phyloP scores from a whole-genome alignment of 2,113 vertebrate species.

The Nerophis ophidion region DNA sequence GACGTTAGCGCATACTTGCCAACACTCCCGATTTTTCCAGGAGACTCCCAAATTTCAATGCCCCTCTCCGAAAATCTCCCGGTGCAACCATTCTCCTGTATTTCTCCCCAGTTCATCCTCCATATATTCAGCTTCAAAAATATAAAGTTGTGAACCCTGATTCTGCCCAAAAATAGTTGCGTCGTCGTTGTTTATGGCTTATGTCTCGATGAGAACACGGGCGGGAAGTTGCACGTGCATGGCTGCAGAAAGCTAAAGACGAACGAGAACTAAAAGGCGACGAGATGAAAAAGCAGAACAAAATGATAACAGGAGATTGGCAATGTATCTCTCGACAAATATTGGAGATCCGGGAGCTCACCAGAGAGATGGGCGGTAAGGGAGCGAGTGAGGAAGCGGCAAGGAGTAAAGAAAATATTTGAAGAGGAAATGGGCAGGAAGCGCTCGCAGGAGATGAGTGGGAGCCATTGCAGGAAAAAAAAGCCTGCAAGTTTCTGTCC shows the following conservation, averaged over 20 bases:
- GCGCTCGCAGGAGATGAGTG: constrained; percentile 39
- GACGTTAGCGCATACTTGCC: too few species aligned
- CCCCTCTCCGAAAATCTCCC: too few species aligned
- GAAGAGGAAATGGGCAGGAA: constrained; percentile 32
- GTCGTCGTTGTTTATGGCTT: too few species aligned
- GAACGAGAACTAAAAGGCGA: background rate
- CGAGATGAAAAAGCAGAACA: background rate
- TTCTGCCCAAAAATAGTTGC: too few species aligned
- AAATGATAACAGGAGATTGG: constrained; percentile 37
- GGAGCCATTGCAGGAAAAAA: constrained; percentile 41
- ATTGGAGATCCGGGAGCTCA: constrained; percentile 48
- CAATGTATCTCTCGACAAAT: constrained; percentile 43
- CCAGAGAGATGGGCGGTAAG: constrained; percentile 30
- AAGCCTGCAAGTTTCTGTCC: constrained; percentile 22
- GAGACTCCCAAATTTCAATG: too few species aligned
- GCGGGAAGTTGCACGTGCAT: too few species aligned
- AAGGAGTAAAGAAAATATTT: constrained; percentile 38
- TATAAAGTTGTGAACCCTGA: too few species aligned
- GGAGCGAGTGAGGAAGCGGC: constrained; percentile 20
- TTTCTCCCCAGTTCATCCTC: too few species aligned
- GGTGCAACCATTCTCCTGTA: too few species aligned
- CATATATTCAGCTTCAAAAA: too few species aligned
- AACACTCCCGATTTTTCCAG: too few species aligned
- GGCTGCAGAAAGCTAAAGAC: constrained; percentile 5
- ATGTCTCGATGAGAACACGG: too few species aligned